phyloP scores from a whole-genome alignment of 1,140 invertebrate genomes.

The Episyrphus balteatus region DNA sequence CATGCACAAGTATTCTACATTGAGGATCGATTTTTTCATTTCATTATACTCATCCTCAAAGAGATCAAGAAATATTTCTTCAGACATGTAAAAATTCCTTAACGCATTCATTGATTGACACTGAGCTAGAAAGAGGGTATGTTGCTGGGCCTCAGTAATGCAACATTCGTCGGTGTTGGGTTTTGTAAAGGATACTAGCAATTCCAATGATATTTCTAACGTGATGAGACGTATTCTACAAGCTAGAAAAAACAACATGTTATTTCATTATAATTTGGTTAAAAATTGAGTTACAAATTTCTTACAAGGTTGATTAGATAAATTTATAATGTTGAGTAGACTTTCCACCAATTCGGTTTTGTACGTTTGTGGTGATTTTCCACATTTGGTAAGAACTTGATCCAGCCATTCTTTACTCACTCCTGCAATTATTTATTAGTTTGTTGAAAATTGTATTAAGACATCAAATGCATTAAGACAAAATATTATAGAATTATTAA shows the following conservation, averaged over 20 bases:
- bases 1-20: constrained; percentile 89
- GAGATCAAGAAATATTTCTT: constrained; percentile 97
- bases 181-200: constrained; percentile 54
- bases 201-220: constrained; percentile 72
- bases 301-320: constrained; percentile 71
- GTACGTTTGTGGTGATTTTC: constrained; percentile 40
- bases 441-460: too few species aligned
- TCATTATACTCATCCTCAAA: constrained; percentile 97
- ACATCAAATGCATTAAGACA: too few species aligned
- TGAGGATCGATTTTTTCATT: constrained; percentile 74
- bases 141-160: constrained; percentile 40
- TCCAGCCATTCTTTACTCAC: constrained; percentile 62
- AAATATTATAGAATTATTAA: too few species aligned
- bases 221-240: constrained; percentile 83
- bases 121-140: constrained; percentile 50
- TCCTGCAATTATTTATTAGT: constrained; percentile 46
- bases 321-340: constrained; percentile 65
- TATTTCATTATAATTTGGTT: not conserved
- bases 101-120: constrained; percentile 78
- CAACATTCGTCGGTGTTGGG: constrained; percentile 38
- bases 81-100: constrained; percentile 91
- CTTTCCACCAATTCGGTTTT: constrained; percentile 67
- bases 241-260: constrained; percentile 31
- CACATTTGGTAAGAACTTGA: constrained; percentile 44
- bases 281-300: not conserved